Evolutionary conservation across 2,888 invertebrate species (phyloP).

Genomic region (Amaurobius ferox): DNA sequence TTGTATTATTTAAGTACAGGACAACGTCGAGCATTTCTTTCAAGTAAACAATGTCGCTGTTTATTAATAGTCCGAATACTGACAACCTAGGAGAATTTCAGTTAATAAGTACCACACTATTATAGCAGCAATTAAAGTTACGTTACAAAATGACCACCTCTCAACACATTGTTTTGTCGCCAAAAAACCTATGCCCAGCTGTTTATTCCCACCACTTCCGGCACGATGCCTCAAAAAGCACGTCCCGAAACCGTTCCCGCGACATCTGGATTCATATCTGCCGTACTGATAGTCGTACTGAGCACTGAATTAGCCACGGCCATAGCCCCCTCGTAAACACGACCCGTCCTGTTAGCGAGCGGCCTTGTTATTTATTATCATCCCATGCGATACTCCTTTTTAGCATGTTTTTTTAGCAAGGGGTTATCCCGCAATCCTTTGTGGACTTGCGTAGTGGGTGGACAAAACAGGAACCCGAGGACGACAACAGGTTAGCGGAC

Average conservation of each 20-base stretch:
- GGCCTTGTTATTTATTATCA: slow-evolving; percentile 62
- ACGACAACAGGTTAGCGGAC: slow-evolving; percentile 51
- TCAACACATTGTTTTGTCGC: no score
- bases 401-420: slow-evolving; percentile 51
- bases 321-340: slow-evolving; percentile 52
- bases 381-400: slow-evolving; percentile 54
- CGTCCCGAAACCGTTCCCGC: slow-evolving; percentile 30
- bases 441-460: slow-evolving; percentile 51
- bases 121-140: no score
- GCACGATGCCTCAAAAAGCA: no score
- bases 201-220: not conserved
- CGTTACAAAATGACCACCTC: no score
- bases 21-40: no score
- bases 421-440: slow-evolving; percentile 61
- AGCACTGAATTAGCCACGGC: slow-evolving; percentile 27
- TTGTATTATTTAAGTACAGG: no score
- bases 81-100: no score
- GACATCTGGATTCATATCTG: slow-evolving; percentile 45
- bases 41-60: no score
- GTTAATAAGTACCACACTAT: no score
- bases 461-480: slow-evolving; percentile 66
- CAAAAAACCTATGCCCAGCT: not conserved
- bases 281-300: not conserved
- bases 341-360: slow-evolving; percentile 4
- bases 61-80: no score